Base-by-base conservation (phyloP, 1,140 invertebrate species). In the Tetramorium simillimum region DNA sequence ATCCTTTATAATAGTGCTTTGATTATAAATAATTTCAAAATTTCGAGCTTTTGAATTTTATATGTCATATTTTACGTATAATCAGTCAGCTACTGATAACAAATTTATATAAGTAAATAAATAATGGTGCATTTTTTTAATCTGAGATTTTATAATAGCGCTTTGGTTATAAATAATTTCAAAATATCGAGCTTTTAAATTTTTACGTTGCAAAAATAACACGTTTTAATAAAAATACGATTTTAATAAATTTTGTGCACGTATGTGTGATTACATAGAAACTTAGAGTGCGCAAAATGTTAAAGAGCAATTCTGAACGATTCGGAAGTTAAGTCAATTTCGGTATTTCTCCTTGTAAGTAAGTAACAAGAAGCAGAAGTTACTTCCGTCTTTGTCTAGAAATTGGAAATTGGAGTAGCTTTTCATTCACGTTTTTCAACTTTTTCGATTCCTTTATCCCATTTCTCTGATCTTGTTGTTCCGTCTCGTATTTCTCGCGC, bases 401-500 rank as follows among this genome's bases (percentile, higher is more conserved):
- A 72, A 82, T 72, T 43, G 65, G 51, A 82, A 82, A 82, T 82
- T 72, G 49, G 65, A 82, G 37, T 58, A 72, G 65, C 51, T 69
- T 81, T 37, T 70, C 46, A 81, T 81, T 81, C 77, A 37, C 21
- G 4, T 51, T 46, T 77, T 2, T 37, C 28, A 77, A 77, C 75
- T 80, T 69, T 40, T 65, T 82, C 21, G 49, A 81, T 81, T 33
- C 12, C 24, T 28, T 18, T 56, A 28, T 28, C 24, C 14, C 3
- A 51, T 56, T 28, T 33, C 40, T 40, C n/a, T 33, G 40, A 56
- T 72, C 43, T 40, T 70, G 49, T 82, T 82, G 51, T 43, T 72
- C 33, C 16, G 12, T 72, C 37, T 72, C 65, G 78, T 73, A 69
- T 49, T 49, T 73, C 28, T n/a, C 18, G 18, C 67, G 14, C 53